These are phyloP conservation scores for Laticauda laticaudata DNA, from an alignment of 2,113 vertebrate species.

Conservation along the genomic window DNA sequence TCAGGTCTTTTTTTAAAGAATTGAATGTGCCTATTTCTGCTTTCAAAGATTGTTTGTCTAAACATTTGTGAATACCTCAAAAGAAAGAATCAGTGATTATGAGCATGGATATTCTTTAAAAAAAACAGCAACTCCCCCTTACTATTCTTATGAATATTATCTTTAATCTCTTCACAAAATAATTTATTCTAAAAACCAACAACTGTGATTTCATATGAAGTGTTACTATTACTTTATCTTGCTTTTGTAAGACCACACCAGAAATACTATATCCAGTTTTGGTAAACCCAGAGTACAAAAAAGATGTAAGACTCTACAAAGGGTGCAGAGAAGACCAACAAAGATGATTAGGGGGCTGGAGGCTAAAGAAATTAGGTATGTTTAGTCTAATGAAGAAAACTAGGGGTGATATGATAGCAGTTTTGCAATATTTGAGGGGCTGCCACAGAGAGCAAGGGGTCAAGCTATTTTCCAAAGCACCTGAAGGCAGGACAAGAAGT, in stretches of 20 bases:
- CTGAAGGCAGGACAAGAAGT: no score
- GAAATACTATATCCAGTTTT: no score
- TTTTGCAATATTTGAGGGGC: no score
- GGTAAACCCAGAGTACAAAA: no score
- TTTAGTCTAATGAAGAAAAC: not conserved
- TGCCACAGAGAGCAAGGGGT: no score
- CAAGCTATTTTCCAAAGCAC: no score
- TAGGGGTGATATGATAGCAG: no score
- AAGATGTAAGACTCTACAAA: no score
- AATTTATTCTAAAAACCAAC: not conserved
- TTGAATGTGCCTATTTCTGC: not conserved
- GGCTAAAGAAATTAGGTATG: not conserved
- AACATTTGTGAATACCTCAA: not conserved
- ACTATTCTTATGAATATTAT: not conserved
- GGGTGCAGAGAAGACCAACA: no score
- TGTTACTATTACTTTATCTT: no score
- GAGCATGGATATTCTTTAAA: not conserved
- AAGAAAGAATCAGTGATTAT: not conserved
- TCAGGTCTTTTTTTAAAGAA: not conserved
- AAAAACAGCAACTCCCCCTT: not conserved
- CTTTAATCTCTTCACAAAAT: not conserved
- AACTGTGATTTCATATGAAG: not conserved
- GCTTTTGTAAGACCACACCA: no score
- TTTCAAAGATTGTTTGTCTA: not conserved
- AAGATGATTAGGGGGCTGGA: no score